Evolutionary conservation across 2,797 vertebrate species (phyloP), one percentile per base, ranked within the genome.

Genomic region (Clarias platycephalus): DNA sequence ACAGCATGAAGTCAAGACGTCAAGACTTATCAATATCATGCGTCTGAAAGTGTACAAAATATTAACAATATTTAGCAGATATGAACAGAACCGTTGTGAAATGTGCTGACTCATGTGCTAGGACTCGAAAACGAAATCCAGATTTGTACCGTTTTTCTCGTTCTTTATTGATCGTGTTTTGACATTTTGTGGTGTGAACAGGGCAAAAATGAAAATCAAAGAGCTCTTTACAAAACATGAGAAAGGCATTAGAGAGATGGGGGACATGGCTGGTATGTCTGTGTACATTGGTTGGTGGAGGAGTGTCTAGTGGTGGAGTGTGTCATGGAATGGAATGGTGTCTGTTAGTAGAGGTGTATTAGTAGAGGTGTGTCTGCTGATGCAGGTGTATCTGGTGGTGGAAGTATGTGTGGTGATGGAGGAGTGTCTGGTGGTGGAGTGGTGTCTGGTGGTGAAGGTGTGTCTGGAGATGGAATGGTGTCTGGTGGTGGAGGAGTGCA

Each of bases 221-320:
- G 86, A 84, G 82, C 72, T 82, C 68, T 76, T 80, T 84, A 64
- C 88, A 87, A 75, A 86, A 81, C 70, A 66, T 72, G 60, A 67
- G 80, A 86, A 84, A 86, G 57, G 55, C 67, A 18, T 70, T 40
- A 70, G 40, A 72, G 12, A 15, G 24, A 5, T n/a, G 82, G 80
- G 80, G 20, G 49, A 2, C 4, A 31, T 26, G n/a, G 53, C 10
- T 22, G 5, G 31, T 40, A 37, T n/a, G 79, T 71, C 67, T 1
- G 15, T 44, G 22, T 13, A 44, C 10, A 9, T 40, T 24, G 6
- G 66, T 49, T 49, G 44, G 44, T 49, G 44, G 44, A 44, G 44
- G 44, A 9, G 40, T 44, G 40, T 44, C 40, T 44, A 9, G 40
- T 44, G 40, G 40, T 1, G 40, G 7, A 40, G 40, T 37, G 34